Evolutionary conservation across 2,797 vertebrate genomes (phyloP), one percentile per base, ranked within the genome.

Genomic region (Lerista edwardsae): DNA sequence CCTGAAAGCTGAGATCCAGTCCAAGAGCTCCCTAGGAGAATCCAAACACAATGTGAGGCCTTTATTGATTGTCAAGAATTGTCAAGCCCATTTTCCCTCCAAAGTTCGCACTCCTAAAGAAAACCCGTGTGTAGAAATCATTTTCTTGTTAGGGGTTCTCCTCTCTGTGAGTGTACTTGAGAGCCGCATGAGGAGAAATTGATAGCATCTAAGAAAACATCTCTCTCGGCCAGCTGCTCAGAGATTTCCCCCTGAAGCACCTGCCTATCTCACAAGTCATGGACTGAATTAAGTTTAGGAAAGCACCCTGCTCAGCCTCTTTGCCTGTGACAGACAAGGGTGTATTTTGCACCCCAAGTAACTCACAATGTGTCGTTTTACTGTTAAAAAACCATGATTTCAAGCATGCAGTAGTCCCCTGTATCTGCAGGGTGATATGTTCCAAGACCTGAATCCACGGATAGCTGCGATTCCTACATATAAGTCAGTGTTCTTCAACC

Each of bases 181-280:
- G 51, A 85, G 69, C 39, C 39, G 27, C 10, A 39, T 67, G 76
- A 78, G 80, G 79, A 83, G 69, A 57, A 80, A 57, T 31, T 74
- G 75, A 85, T 86, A 62, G 25, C 41, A 69, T 78, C 83, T 79
- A 73, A 86, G 82, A 85, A 90, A 88, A 73, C 1, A 5, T 31
- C 39, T 75, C 80, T 82, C 59, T 61, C 55, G 55, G 47, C 34
- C 80, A 87, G 79, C 81, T 89, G 61, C 67, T 88, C 61, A 34
- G n/a, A 74, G 75, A 67, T 62, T 62, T 61, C 36, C 0, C 12
- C 77, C 55, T 84, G 79, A 25, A 87, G 82, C 4, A 62, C 75
- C 83, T 6, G 31, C 41, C 17, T 25, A 39, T 82, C 69, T 39
- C 64, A 84, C 0, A 1, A 55, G 29, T 61, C 64, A 79, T 41